Base-by-base conservation (phyloP, 2,888 invertebrate species). In the Anodontia alba region DNA sequence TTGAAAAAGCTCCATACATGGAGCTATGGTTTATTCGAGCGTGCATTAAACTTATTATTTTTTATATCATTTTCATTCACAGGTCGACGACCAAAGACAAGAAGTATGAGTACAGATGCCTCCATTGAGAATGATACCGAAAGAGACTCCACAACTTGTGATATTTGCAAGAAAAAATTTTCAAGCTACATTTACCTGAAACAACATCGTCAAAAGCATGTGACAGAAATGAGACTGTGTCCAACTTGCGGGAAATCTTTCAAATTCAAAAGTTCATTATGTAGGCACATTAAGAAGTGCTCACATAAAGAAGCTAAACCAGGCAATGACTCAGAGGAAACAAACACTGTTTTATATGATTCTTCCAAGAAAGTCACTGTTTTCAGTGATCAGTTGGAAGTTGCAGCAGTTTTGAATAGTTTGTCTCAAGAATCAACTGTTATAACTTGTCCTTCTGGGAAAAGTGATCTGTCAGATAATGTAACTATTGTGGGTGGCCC, bases 181-280 rank as follows among this genome's bases (percentile, higher is more conserved):
- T 26, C 29, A 29, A 20, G 29, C 29, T 7, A 57, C 7, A 7
- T 7, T 1, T 57, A 57, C 57, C 57, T 57, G 3, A 57, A 57
- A 17, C 57, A 57, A 57, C 57, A 57, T 26, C 29, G 5, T 26
- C 57, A 57, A 29, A 57, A 57, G 29, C 57, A 57, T 17, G 10
- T 23, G 5, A 29, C 10, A 7, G 29, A 57, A 7, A 57, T 57
- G 29, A 57, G 29, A 26, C 23, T 57, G 1, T 57, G 57, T 29
- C 57, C 57, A 23, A 57, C 26, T 10, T 57, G 57, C 20, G 57
- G 57, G 29, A 57, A 57, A 57, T 10, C 29, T 29, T 57, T 57
- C 57, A 57, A 57, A 57, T 57, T 57, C 17, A 26, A 57, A 17
- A 57, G 57, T 57, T 57, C 57, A 7, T 29, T 57, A 29, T 57